Base-by-base conservation (phyloP, 2,888 invertebrate genomes). In the Girardia tigrina region DNA sequence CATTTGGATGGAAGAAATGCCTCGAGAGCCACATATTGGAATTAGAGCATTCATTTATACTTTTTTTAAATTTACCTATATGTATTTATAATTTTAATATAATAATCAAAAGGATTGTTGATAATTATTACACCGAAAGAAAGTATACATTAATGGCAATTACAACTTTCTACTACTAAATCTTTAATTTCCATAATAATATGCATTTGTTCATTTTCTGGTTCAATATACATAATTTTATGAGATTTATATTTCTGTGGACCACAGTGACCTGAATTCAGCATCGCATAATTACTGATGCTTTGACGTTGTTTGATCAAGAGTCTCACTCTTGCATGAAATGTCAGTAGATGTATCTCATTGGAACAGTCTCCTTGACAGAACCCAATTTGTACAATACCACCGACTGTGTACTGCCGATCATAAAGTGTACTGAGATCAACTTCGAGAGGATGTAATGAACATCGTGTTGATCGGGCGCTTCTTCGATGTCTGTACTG, bases 161-260 rank as follows among this genome's bases (percentile, higher is more conserved):
- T 56, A 23, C 56, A 56, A 16, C 56, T 56, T n/a, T 56, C 56
- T 2, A 56, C 56, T 20, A 56, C 56, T 2, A 56, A n/a, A n/a
- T 56, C 56, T 56, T 56, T 56, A 16, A 56, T 56, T 16, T 56
- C 56, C 56, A 56, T 56, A 20, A 56, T 56, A 12, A 56, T 56
- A 56, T 56, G 56, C 56, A 56, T 56, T 56, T 56, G 56, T 56
- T 56, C 56, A 56, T 56, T 56, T 56, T 56, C 56, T 56, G 56
- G 56, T 56, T 56, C 56, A 12, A 56, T 56, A 56, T 56, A 56
- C 56, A 56, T 56, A 12, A 56, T 56, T 56, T 56, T 56, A 56
- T 56, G 56, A 16, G 56, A 56, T 56, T 56, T 56, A 56, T 56
- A 56, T 56, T 56, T 56, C 4, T 56, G 20, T 20, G 56, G 56